Evolutionary conservation across 2,113 vertebrate species (phyloP).

Genomic region (Podarcis cretensis): DNA sequence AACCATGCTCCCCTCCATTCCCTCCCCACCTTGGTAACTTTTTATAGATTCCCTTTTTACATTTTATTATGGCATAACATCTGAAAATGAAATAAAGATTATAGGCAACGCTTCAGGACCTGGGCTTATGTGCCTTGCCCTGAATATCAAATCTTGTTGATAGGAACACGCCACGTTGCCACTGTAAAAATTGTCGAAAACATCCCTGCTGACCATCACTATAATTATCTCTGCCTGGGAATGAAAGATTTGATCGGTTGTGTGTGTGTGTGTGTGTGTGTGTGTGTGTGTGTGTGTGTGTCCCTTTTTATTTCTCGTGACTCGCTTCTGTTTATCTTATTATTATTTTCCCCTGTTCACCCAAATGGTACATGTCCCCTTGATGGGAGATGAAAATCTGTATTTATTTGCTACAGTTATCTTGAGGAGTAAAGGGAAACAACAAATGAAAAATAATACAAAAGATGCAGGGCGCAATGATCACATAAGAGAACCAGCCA

Average conservation of each 20-base stretch:
- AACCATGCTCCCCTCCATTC: constrained; percentile 71
- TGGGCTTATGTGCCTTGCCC: constrained; percentile 69
- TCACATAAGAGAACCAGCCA: neutral
- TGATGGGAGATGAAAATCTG: constrained; percentile 71
- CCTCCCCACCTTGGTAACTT: constrained; percentile 77
- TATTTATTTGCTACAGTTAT: constrained; percentile 75
- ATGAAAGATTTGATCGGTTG: constrained; percentile 73
- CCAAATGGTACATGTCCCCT: constrained; percentile 48
- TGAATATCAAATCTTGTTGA: constrained; percentile 80
- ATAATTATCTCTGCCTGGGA: constrained; percentile 80
- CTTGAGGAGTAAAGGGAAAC: constrained; percentile 53
- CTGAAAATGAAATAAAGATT: constrained; percentile 85
- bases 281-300: too few relatives aligned
- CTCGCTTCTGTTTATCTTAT: neutral
- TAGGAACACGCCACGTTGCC: constrained; percentile 64
- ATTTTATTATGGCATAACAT: constrained; percentile 83
- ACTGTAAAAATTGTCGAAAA: constrained; percentile 70
- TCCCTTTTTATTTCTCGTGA: constrained; percentile 58
- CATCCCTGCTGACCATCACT: constrained; percentile 75
- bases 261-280: neutral
- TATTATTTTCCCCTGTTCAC: constrained; percentile 62
- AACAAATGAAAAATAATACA: constrained; percentile 45
- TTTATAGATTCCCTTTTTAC: constrained; percentile 84
- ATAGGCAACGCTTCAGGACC: constrained; percentile 79
- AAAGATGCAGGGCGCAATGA: neutral